Evolutionary conservation across 2,888 invertebrate species (phyloP).

Genomic region (Drosophila borborema): DNA sequence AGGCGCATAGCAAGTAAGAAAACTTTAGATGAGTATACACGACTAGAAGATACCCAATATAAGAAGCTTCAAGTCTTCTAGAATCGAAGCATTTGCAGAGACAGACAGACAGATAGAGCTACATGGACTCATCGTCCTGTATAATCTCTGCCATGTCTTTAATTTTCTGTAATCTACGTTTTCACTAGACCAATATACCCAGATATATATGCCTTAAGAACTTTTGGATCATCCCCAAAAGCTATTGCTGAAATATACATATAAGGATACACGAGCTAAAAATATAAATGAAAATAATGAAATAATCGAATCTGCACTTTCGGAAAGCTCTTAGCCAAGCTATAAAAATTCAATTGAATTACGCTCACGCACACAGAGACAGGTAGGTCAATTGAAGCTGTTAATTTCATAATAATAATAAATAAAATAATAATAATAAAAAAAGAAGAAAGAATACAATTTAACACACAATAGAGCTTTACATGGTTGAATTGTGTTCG

Average conservation of each 20-base stretch:
- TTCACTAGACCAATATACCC: not conserved
- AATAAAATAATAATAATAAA: slow-evolving; percentile 16
- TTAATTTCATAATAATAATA: slow-evolving; percentile 17
- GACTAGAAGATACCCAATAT: not conserved
- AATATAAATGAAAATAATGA: too few species aligned
- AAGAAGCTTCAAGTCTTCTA: not conserved
- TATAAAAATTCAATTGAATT: slow-evolving; percentile 39
- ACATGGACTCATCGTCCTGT: too few species aligned
- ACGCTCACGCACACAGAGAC: slow-evolving; percentile 13
- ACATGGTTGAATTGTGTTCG: slow-evolving; percentile 22
- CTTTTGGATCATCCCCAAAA: too few species aligned
- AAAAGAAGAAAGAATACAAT: slow-evolving; percentile 33
- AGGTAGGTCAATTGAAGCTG: not conserved
- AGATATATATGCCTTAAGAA: not conserved
- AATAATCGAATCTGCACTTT: not conserved
- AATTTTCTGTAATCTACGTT: not conserved
- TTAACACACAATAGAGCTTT: slow-evolving; percentile 36
- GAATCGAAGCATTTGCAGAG: not conserved
- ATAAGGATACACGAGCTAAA: too few species aligned
- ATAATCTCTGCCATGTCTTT: too few species aligned
- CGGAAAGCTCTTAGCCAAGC: slow-evolving; percentile 6
- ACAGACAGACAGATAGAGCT: not conserved
- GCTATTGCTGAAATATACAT: too few species aligned
- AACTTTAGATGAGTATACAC: not conserved
- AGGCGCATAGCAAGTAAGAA: not conserved